These are phyloP conservation scores for Ctena decussata DNA, from an alignment of 2,888 invertebrate species.

Conservation along the genomic window DNA sequence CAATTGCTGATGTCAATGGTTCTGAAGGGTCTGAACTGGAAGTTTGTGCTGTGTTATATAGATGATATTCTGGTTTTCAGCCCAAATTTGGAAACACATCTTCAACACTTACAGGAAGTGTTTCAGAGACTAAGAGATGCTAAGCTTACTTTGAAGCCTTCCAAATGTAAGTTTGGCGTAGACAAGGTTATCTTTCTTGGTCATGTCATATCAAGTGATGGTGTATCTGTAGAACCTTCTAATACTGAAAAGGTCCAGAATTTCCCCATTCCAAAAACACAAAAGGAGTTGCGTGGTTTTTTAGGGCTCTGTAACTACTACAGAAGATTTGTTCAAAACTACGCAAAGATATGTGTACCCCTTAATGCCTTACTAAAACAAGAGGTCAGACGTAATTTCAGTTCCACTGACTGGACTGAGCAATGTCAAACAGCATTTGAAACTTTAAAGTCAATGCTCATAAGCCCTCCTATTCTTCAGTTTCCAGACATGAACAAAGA, in stretches of 20 bases:
- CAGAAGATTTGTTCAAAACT: slow-evolving; percentile 51
- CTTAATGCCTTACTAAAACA: slow-evolving; percentile 3
- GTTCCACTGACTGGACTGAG: neutral
- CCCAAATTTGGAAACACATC: slow-evolving; percentile 49
- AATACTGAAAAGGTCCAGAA: slow-evolving; percentile 56
- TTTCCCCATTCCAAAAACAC: slow-evolving; percentile 47
- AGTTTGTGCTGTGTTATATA: slow-evolving; percentile 50
- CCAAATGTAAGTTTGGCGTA: slow-evolving; percentile 60
- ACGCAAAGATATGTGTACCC: slow-evolving; percentile 39
- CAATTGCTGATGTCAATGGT: slow-evolving; percentile 59
- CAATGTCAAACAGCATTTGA: neutral
- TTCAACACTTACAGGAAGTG: slow-evolving; percentile 52
- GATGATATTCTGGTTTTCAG: slow-evolving; percentile 64
- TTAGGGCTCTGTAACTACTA: slow-evolving; percentile 67
- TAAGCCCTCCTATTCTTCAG: neutral
- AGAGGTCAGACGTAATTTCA: neutral
- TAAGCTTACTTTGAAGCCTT: slow-evolving; percentile 57
- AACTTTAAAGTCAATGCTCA: neutral
- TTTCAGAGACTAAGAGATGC: slow-evolving; percentile 54
- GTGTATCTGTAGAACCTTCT: slow-evolving; percentile 45
- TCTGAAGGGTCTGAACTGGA: slow-evolving; percentile 55
- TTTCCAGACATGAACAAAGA: slow-evolving; percentile 30
- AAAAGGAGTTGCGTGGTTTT: slow-evolving; percentile 54
- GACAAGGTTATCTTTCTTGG: slow-evolving; percentile 56
- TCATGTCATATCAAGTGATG: slow-evolving; percentile 50